phyloP scores from a whole-genome alignment of 2,113 vertebrate genomes.

The Apus apus region DNA sequence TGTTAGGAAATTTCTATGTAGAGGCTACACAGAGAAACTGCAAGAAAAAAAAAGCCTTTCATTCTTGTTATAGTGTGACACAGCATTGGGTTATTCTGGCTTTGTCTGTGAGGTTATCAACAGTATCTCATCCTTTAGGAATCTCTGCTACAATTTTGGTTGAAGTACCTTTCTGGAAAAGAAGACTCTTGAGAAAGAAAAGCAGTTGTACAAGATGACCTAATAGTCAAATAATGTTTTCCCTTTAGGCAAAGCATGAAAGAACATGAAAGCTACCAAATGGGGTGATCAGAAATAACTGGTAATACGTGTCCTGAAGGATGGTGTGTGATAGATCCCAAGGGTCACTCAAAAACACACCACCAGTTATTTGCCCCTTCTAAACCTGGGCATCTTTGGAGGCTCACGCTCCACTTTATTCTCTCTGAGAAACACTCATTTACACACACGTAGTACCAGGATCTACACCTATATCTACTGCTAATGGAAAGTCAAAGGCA shows the following conservation, averaged over 20 bases:
- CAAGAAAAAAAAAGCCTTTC: not conserved
- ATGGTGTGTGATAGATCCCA: not conserved
- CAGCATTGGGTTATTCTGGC: not conserved
- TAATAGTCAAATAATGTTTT: conserved; percentile 50
- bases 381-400: not conserved
- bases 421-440: not conserved
- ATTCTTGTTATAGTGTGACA: not conserved
- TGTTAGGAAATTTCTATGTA: not conserved
- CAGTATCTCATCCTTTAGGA: not conserved
- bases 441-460: not conserved
- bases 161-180: conserved; percentile 16
- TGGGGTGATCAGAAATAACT: conserved; percentile 50
- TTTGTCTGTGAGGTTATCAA: not conserved
- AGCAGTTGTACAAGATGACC: conserved; percentile 5
- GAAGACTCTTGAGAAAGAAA: conserved; percentile 8
- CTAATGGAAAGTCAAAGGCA: not conserved
- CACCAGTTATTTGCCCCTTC: not conserved
- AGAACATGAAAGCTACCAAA: conserved; percentile 40
- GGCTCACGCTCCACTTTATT: not conserved
- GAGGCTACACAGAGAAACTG: not conserved
- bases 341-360: not conserved
- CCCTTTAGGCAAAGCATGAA: conserved; percentile 36
- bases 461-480: not conserved
- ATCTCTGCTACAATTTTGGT: not conserved
- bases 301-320: conserved; percentile 13